These are phyloP conservation scores for Conomelus anceps DNA, from an alignment of 2,888 invertebrate genomes.

Conservation along the genomic window DNA sequence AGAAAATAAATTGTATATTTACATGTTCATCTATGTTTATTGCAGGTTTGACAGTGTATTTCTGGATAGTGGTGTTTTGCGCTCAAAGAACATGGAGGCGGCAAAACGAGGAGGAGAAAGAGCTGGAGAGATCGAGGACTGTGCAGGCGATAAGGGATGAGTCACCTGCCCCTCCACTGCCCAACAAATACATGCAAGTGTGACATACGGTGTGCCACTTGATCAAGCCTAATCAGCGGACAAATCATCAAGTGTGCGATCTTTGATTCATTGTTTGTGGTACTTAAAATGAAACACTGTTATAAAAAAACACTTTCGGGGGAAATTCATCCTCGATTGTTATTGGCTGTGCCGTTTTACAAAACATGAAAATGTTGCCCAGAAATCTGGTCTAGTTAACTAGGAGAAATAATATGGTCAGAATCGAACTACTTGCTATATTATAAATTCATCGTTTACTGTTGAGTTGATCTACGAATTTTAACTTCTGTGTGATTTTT, in stretches of 20 bases:
- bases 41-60: slow-evolving; percentile 32
- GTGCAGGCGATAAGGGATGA: slow-evolving; percentile 29
- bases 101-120: slow-evolving; percentile 28
- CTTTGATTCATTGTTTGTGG: slow-evolving; percentile 3
- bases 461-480: neutral
- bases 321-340: no score
- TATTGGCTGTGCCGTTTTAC: no score
- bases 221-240: neutral
- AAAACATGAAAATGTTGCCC: no score
- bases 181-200: slow-evolving; percentile 24
- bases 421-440: neutral
- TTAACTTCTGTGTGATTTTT: neutral
- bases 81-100: slow-evolving; percentile 31
- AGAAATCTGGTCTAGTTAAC: no score
- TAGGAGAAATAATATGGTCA: neutral
- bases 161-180: slow-evolving; percentile 19
- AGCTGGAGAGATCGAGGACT: slow-evolving; percentile 28
- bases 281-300: no score
- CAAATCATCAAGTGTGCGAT: neutral
- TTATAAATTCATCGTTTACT: neutral
- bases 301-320: no score
- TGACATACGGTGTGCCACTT: slow-evolving; percentile 11
- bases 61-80: slow-evolving; percentile 33
- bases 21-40: neutral
- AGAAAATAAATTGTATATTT: neutral